Evolutionary conservation across 2,113 vertebrate genomes (phyloP).

Genomic region (Athene noctua): DNA sequence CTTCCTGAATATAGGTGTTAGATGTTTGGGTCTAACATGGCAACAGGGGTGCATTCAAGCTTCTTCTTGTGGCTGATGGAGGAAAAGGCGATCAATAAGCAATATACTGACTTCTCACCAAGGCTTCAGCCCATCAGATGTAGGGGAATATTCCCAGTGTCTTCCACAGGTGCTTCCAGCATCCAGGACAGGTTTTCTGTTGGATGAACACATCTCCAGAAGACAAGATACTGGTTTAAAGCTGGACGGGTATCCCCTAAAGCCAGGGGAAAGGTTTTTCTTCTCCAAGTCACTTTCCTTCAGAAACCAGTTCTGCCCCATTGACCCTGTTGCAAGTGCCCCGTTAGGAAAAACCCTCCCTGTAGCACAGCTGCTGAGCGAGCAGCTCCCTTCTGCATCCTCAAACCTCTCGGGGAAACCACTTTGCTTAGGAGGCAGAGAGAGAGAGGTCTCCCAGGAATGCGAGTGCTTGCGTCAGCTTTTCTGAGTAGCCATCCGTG

Average conservation of each 20-base stretch:
- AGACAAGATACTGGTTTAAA: not conserved
- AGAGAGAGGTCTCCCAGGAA: not conserved
- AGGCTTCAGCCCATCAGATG: not conserved
- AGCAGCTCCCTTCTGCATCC: constrained; percentile 55
- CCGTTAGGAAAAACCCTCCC: not conserved
- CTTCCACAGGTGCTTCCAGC: not conserved
- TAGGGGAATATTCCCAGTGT: not conserved
- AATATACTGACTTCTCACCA: not conserved
- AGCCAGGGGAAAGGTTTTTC: not conserved
- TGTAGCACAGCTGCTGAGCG: constrained; percentile 36
- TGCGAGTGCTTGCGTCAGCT: not conserved
- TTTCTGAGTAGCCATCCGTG: constrained; percentile 42
- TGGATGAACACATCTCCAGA: not conserved
- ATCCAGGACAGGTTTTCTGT: not conserved
- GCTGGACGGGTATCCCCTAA: not conserved
- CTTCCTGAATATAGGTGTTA: not conserved
- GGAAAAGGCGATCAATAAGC: not conserved
- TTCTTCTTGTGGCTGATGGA: not conserved
- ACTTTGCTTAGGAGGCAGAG: constrained; percentile 46
- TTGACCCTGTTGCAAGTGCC: not conserved
- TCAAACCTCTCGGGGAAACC: not conserved
- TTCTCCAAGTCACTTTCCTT: not conserved
- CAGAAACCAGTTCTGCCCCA: not conserved
- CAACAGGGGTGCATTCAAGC: not conserved
- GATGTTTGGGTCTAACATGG: not conserved